phyloP scores from a whole-genome alignment of 2,888 invertebrate species.

The Labia minor region DNA sequence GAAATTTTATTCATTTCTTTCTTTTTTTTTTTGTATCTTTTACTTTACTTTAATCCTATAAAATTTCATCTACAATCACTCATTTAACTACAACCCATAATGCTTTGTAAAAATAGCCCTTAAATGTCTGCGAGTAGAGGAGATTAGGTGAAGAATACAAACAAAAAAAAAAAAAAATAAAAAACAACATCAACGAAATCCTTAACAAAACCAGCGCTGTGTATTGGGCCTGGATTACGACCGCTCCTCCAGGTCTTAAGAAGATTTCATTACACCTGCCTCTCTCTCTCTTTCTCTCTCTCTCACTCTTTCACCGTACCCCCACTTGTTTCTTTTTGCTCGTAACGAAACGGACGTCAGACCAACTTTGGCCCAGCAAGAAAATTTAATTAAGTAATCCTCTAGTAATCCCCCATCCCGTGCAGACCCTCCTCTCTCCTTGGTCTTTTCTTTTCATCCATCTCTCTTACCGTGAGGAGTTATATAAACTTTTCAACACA shows the following conservation, averaged over 20 bases:
- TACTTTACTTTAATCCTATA: not conserved
- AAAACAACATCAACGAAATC: no score
- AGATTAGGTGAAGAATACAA: not conserved
- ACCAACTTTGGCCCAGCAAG: slow-evolving; percentile 6
- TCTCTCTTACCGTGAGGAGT: not conserved
- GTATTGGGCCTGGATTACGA: not conserved
- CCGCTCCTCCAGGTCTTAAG: not conserved
- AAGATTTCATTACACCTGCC: slow-evolving; percentile 13
- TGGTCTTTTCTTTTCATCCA: not conserved
- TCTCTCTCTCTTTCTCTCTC: not conserved
- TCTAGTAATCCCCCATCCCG: not conserved
- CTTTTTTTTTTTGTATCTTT: not conserved
- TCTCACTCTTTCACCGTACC: no score
- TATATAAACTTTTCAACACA: slow-evolving; percentile 8
- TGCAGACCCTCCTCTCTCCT: not conserved
- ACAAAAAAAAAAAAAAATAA: slow-evolving; percentile 1
- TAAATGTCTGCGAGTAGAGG: not conserved
- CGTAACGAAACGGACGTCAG: slow-evolving; percentile 13
- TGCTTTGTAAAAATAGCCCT: slow-evolving; percentile 7
- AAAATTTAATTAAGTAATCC: slow-evolving; percentile 13
- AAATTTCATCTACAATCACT: not conserved
- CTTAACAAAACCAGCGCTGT: slow-evolving; percentile 1
- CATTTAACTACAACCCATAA: not conserved
- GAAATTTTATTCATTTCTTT: no score
- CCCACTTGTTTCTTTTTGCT: slow-evolving; percentile 9